Base-by-base conservation (phyloP, 2,888 invertebrate genomes). In the Acholoe squamosa region DNA sequence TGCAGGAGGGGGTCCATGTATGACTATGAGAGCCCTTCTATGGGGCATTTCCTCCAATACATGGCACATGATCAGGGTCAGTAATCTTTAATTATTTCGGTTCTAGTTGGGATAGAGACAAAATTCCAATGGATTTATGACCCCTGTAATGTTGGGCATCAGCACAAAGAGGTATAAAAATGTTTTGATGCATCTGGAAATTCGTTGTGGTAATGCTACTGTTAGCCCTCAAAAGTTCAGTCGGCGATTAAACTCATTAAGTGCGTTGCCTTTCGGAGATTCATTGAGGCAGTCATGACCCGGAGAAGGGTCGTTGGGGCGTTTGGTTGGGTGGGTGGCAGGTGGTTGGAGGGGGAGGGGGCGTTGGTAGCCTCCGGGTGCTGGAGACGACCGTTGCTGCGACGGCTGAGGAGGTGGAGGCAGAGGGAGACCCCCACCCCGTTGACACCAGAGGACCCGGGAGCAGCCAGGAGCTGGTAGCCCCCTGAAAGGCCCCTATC, bases 241-340 rank as follows among this genome's bases (percentile, higher is more conserved):
- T 86, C 19, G 56, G 54, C 54, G 86, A 86, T 86, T 86, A 86
- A 86, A 86, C 54, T 86, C 86, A 86, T 86, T 86, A 86, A 86
- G 86, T 86, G 86, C 52, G 86, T 31, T 54, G 52, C 56, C 54
- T 56, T 54, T 86, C 56, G 52, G 52, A 86, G 86, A 86, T 52
- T 52, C 86, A 86, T 54, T 56, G 56, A 86, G 86, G 86, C 86
- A 86, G 86, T 54, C 54, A 12, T 86, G 33, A 86, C 86, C 86
- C 54, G 52, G 86, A 52, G 86, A 54, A 33, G 80, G 80, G 33
- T 61, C 43, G 43, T 43, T 43, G 43, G 43, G 43, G 43, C 43
- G 43, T 10, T 10, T 43, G 43, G 43, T 3, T 61, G 61, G 61
- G 61, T 61, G 61, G 61, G 22, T n/a, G 61, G 61, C 71, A 61